Evolutionary conservation across 2,797 vertebrate species (phyloP).

Genomic region (Vireo griseus): DNA sequence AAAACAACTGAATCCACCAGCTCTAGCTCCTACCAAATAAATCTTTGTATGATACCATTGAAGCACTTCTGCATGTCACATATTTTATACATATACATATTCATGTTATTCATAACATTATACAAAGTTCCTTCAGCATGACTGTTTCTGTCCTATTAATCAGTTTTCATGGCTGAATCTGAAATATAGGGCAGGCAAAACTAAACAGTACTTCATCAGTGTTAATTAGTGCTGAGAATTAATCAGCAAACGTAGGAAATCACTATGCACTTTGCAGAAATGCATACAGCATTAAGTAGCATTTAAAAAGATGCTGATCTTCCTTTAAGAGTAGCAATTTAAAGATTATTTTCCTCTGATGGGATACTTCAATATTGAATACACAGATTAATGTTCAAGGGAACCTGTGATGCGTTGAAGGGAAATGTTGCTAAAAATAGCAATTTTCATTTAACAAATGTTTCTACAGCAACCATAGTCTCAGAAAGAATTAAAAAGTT

Average conservation of each 20-base stretch:
- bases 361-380: slow-evolving; percentile 24
- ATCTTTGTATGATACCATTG: not conserved
- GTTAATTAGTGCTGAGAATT: slow-evolving; percentile 27
- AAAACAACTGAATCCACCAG: not conserved
- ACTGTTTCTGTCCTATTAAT: slow-evolving; percentile 1
- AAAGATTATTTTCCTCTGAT: slow-evolving; percentile 9
- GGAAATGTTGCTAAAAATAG: not conserved
- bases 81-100: not conserved
- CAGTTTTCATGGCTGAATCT: not conserved
- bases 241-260: slow-evolving; percentile 10
- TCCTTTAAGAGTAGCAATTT: slow-evolving; percentile 4
- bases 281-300: not conserved
- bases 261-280: slow-evolving; percentile 5
- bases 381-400: slow-evolving; percentile 7
- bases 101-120: not conserved
- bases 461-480: not conserved
- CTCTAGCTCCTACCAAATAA: not conserved
- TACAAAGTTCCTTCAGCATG: not conserved
- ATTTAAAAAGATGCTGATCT: slow-evolving; percentile 10
- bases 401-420: not conserved
- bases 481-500: not conserved
- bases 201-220: not conserved
- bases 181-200: slow-evolving; percentile 28
- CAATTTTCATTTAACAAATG: not conserved
- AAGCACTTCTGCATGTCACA: not conserved